phyloP scores from a whole-genome alignment of 1,140 invertebrate genomes.

The Caerostris extrusa region DNA sequence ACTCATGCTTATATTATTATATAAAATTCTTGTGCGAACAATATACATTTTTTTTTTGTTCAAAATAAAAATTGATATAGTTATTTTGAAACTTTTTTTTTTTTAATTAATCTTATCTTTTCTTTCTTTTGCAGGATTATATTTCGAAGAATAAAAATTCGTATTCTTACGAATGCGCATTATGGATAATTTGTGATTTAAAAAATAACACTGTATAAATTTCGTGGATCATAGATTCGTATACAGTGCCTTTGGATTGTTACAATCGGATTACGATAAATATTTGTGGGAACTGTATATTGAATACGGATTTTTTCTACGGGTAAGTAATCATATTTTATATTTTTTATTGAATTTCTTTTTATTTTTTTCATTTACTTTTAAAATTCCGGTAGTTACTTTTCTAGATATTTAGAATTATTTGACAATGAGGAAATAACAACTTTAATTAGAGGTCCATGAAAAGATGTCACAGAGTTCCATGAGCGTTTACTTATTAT shows the following conservation, averaged over 20 bases:
- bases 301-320: not conserved
- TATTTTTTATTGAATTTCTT: not conserved
- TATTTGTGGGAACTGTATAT: not conserved
- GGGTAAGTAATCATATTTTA: not conserved
- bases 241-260: slow-evolving; percentile 1
- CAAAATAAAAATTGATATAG: too few relatives aligned
- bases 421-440: too few relatives aligned
- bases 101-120: not conserved
- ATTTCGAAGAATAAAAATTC: not conserved
- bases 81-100: too few relatives aligned
- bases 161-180: not conserved
- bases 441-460: too few relatives aligned
- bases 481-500: too few relatives aligned
- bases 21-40: too few relatives aligned
- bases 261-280: not conserved
- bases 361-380: not conserved
- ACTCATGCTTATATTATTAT: too few relatives aligned
- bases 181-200: not conserved
- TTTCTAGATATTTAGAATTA: too few relatives aligned
- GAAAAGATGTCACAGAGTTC: too few relatives aligned
- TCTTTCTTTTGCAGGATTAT: not conserved
- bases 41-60: too few relatives aligned
- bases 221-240: not conserved
- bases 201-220: not conserved
- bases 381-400: too few relatives aligned